Evolutionary conservation across 2,888 invertebrate species (phyloP).

Genomic region (Tenthredo amoena): DNA sequence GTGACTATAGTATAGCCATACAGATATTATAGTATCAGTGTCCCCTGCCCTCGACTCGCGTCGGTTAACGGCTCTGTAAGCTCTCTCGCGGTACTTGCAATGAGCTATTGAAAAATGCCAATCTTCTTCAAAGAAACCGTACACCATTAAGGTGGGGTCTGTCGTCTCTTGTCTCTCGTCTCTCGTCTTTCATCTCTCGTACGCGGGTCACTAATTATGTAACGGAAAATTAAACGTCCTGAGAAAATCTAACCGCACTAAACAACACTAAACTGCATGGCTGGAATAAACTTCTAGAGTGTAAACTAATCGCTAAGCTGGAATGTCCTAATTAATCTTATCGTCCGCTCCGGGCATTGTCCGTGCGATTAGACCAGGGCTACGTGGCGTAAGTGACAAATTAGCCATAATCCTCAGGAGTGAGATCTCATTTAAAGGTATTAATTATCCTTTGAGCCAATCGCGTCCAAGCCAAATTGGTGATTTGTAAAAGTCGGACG

Average conservation of each 20-base stretch:
- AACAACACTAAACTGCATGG: background rate
- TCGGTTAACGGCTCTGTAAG: constrained; percentile 57
- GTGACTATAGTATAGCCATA: constrained; percentile 20
- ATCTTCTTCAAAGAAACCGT: constrained; percentile 59
- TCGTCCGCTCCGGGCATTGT: background rate
- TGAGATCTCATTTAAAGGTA: constrained; percentile 35
- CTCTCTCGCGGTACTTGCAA: background rate
- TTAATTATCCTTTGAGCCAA: constrained; percentile 31
- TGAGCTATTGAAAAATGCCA: constrained; percentile 71
- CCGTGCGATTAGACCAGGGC: background rate
- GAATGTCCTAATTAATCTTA: background rate
- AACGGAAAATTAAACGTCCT: constrained; percentile 62
- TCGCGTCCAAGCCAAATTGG: constrained; percentile 34
- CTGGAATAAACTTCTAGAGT: background rate
- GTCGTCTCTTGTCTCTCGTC: background rate
- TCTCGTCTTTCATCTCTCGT: background rate
- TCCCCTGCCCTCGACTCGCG: constrained; percentile 54
- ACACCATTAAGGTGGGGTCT: constrained; percentile 29
- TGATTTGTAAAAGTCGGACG: constrained; percentile 28
- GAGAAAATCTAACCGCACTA: constrained; percentile 54
- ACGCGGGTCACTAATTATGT: constrained; percentile 53
- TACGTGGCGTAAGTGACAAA: constrained; percentile 27
- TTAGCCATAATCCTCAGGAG: constrained; percentile 29
- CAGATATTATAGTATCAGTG: constrained; percentile 62
- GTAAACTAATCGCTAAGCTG: background rate